Conservation (phyloP, 2,113 vertebrate species). For the human region DNA sequence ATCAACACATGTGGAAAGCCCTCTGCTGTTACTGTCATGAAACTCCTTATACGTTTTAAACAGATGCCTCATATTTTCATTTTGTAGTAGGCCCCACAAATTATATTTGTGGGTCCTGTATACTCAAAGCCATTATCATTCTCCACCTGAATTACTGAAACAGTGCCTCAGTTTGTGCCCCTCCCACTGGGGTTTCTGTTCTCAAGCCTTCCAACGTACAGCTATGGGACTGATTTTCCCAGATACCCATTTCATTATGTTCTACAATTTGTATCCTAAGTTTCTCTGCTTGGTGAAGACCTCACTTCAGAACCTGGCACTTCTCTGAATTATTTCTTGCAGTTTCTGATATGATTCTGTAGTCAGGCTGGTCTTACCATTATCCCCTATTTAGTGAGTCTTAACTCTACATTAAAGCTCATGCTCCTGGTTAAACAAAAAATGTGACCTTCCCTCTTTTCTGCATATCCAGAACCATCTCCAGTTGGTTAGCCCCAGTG, state of each 20-base stretch:
- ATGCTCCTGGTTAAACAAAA: not conserved
- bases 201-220: rapidly evolving
- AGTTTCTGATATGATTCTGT: not conserved
- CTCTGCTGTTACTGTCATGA: not conserved
- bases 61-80: not conserved
- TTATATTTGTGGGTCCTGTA: not conserved
- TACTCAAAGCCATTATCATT: not conserved
- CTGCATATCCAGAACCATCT: not conserved
- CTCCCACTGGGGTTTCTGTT: not conserved
- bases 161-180: not conserved
- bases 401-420: not conserved
- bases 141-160: not conserved
- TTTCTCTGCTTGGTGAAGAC: not conserved
- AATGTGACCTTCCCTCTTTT: not conserved
- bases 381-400: not conserved
- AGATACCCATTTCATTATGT: not conserved
- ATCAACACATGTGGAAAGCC: not conserved
- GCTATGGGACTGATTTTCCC: not conserved
- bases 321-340: not conserved
- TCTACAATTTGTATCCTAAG: not conserved
- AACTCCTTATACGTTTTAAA: not conserved
- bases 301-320: not conserved
- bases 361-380: not conserved
- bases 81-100: not conserved
- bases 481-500: not conserved